These are phyloP conservation scores for Bruchidius siliquastri DNA, from an alignment of 2,888 invertebrate species.

Conservation along the genomic window DNA sequence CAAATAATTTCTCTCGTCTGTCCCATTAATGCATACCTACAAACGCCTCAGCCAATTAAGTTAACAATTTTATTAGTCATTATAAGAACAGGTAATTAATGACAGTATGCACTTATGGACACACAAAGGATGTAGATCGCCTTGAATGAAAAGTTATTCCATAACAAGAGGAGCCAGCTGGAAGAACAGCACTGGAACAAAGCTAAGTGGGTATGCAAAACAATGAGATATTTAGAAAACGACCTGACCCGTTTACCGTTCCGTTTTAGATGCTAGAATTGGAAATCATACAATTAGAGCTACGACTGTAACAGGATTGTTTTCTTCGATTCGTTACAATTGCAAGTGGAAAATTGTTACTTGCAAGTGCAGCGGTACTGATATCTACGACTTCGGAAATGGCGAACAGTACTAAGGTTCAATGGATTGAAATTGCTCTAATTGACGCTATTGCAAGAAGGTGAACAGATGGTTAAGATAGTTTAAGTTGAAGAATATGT, in stretches of 20 bases:
- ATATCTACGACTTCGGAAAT: neutral
- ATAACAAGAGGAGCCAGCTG: slow-evolving; percentile 10
- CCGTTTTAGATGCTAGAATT: neutral
- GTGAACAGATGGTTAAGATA: neutral
- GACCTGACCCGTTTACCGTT: neutral
- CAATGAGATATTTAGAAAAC: neutral
- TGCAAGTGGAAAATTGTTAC: neutral
- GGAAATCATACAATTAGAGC: neutral
- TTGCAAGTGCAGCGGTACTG: neutral
- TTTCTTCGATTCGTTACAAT: neutral
- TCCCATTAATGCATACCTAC: neutral
- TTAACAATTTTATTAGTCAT: slow-evolving; percentile 13
- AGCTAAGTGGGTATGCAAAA: neutral
- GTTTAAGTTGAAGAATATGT: neutral
- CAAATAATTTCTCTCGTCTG: neutral
- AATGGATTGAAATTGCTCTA: neutral
- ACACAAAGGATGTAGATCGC: slow-evolving; percentile 18
- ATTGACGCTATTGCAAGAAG: neutral
- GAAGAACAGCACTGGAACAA: neutral
- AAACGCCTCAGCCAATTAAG: neutral
- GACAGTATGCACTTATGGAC: slow-evolving; percentile 12
- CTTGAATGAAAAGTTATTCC: slow-evolving; percentile 17
- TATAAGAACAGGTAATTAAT: slow-evolving; percentile 14
- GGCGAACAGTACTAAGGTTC: neutral
- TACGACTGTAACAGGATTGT: neutral